A percentile compares a stretch with the other conserved stretches of the same genome.
Conservation (phyloP, 2,797 vertebrate species). For the Epinephelus coioides region DNA sequence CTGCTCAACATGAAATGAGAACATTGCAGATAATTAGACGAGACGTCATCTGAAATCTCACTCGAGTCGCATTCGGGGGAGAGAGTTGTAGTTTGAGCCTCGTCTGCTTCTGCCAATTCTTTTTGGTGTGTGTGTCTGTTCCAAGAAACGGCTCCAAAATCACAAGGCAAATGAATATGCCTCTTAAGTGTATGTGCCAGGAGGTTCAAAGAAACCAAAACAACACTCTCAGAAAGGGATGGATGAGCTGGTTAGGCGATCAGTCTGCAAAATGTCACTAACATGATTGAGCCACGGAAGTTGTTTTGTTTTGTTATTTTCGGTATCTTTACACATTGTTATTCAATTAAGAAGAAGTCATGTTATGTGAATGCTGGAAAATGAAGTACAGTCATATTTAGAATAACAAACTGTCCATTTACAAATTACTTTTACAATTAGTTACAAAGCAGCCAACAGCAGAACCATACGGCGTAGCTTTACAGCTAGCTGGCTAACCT, state of each 20-base stretch:
- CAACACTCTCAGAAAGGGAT: neutral
- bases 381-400: no score
- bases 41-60: slow-evolving; percentile 20
- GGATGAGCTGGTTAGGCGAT: neutral
- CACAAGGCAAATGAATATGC: neutral
- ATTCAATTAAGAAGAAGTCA: neutral
- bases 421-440: no score
- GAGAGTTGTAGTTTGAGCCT: neutral
- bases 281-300: neutral
- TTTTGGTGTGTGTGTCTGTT: neutral
- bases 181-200: neutral
- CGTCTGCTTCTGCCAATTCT: slow-evolving; percentile 1
- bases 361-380: no score
- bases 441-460: no score
- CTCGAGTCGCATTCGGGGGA: slow-evolving; percentile 2
- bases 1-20: slow-evolving; percentile 45
- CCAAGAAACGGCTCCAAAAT: neutral
- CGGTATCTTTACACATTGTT: neutral
- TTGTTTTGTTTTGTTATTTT: no score
- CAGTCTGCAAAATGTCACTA: neutral
- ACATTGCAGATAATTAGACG: slow-evolving; percentile 48
- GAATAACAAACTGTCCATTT: no score
- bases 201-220: neutral
- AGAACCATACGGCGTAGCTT: no score
- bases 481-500: no score